phyloP scores from a whole-genome alignment of 2,888 invertebrate genomes.

The Cepaea hortensis region DNA sequence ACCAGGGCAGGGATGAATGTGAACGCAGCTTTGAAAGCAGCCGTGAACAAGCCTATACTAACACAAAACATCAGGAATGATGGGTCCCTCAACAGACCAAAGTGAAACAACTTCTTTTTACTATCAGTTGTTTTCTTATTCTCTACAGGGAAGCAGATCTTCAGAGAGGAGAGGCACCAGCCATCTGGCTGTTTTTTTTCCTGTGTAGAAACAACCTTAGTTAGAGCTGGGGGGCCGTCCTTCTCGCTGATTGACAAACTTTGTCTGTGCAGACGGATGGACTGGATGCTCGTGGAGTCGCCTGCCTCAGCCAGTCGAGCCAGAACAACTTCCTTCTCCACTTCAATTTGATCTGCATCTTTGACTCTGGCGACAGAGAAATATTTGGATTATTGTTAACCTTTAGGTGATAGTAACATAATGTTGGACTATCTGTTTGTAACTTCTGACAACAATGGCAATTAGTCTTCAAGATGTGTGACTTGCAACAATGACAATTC shows the following conservation, averaged over 20 bases:
- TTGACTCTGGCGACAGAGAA: neutral
- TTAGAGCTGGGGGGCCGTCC: neutral
- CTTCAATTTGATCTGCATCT: neutral
- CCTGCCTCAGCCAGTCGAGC: constrained; percentile 9
- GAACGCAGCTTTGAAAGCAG: constrained; percentile 57
- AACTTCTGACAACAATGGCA: no score
- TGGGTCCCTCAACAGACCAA: constrained; percentile 50
- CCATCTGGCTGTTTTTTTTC: neutral
- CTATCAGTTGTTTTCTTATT: neutral
- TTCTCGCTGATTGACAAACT: neutral
- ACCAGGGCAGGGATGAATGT: constrained; percentile 67
- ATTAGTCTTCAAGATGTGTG: no score
- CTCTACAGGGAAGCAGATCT: constrained; percentile 48
- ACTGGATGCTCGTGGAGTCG: neutral
- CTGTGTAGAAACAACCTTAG: neutral
- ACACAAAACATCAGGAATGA: constrained; percentile 54
- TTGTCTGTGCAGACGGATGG: neutral
- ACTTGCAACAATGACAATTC: no score
- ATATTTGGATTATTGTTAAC: no score
- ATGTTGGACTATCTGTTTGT: no score
- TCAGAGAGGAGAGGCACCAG: constrained; percentile 25
- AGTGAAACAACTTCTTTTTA: constrained; percentile 50
- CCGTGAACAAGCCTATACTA: constrained; percentile 54
- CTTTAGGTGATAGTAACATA: no score
- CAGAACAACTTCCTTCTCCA: neutral